These are phyloP conservation scores for Empis livida DNA, from an alignment of 2,888 invertebrate species.

Conservation along the genomic window DNA sequence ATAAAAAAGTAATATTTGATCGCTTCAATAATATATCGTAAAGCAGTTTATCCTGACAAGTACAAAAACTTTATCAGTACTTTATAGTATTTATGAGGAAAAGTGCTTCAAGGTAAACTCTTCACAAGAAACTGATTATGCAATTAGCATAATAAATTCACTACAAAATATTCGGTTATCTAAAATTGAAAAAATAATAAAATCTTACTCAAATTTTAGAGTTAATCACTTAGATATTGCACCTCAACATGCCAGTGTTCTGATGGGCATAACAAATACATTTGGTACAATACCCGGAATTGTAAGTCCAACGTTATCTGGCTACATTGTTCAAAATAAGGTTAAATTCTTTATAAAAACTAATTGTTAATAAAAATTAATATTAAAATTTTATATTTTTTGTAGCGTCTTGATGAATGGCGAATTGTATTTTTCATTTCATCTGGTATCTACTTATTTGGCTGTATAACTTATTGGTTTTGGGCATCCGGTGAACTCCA, in stretches of 20 bases:
- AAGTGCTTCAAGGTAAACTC: too few relatives aligned
- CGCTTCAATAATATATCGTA: too few relatives aligned
- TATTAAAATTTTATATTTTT: slow-evolving; percentile 13
- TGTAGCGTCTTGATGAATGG: slow-evolving; percentile 68
- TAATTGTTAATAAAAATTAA: neutral
- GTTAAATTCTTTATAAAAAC: slow-evolving; percentile 31
- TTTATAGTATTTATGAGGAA: too few relatives aligned
- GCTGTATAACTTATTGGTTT: slow-evolving; percentile 68
- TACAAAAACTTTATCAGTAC: too few relatives aligned
- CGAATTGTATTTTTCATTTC: slow-evolving; percentile 75
- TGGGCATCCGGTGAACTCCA: slow-evolving; percentile 73
- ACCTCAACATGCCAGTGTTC: slow-evolving; percentile 78
- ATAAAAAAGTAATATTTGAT: too few relatives aligned
- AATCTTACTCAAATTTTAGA: slow-evolving; percentile 33
- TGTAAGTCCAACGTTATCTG: slow-evolving; percentile 72
- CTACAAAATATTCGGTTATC: too few relatives aligned
- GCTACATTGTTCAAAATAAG: slow-evolving; percentile 60
- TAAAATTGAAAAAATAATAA: neutral
- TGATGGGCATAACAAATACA: slow-evolving; percentile 88
- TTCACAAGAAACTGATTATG: too few relatives aligned
- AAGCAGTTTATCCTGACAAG: too few relatives aligned
- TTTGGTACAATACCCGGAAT: slow-evolving; percentile 86
- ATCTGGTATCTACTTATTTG: slow-evolving; percentile 67
- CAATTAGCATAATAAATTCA: too few relatives aligned
- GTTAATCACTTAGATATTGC: slow-evolving; percentile 83